A percentile compares a stretch with the other conserved stretches of the same genome.
phyloP scores from a whole-genome alignment of 2,797 vertebrate genomes.

The Acrossocheilus fasciatus region DNA sequence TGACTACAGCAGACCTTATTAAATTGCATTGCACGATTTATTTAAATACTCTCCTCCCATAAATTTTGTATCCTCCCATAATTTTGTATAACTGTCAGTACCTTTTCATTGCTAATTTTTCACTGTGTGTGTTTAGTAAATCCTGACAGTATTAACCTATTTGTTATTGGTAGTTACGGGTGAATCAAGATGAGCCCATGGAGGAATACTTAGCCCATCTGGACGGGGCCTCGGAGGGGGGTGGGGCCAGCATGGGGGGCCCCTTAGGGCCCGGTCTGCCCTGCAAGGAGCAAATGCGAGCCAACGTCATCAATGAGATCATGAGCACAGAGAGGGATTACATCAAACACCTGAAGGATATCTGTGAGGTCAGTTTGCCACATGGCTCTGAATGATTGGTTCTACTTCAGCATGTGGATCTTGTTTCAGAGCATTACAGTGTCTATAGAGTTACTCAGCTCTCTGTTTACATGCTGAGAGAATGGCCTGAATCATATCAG shows the following conservation, averaged over 20 bases:
- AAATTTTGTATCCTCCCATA: not conserved
- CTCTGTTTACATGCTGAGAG: constrained; percentile 10
- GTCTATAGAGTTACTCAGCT: not conserved
- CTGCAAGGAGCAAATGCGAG: constrained; percentile 95
- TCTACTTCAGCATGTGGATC: constrained; percentile 12
- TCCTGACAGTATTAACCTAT: not conserved
- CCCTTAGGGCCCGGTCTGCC: constrained; percentile 84
- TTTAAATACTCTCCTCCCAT: not conserved
- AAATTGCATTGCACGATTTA: not conserved
- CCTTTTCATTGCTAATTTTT: not conserved
- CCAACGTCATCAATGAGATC: constrained; percentile 97
- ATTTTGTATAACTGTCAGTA: not conserved
- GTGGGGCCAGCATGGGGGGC: constrained; percentile 67
- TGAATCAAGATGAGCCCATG: constrained; percentile 95
- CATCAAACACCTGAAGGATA: constrained; percentile 96
- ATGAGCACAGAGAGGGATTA: constrained; percentile 96
- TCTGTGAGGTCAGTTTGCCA: constrained; percentile 87
- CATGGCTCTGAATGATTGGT: not conserved
- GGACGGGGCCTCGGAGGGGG: constrained; percentile 76
- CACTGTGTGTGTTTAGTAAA: not conserved
- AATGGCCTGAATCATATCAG: constrained; percentile 15
- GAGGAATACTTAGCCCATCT: constrained; percentile 84
- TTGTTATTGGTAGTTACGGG: constrained; percentile 80
- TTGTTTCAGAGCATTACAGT: constrained; percentile 13
- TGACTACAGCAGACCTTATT: no score